Percentiles rank a stretch among this genome's conserved stretches.
phyloP scores from a whole-genome alignment of 2,797 vertebrate genomes.

The Falco columbarius region DNA sequence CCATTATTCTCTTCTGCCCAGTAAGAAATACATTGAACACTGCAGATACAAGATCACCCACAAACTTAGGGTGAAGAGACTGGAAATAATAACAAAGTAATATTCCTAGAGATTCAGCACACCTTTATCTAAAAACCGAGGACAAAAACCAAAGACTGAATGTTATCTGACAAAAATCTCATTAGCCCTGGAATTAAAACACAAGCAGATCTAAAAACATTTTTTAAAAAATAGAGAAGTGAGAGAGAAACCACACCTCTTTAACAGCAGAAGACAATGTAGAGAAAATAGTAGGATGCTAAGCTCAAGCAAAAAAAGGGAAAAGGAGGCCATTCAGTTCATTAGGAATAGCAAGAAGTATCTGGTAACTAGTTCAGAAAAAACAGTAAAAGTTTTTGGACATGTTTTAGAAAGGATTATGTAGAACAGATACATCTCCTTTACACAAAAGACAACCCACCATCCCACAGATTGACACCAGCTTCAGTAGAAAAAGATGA shows the following conservation, averaged over 20 bases:
- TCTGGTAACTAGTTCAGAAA: background rate
- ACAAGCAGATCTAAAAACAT: background rate
- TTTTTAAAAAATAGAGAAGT: background rate
- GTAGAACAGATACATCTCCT: background rate
- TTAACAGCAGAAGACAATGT: background rate
- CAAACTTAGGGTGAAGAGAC: background rate
- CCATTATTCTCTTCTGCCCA: background rate
- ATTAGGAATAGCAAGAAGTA: background rate
- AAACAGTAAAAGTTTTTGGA: background rate
- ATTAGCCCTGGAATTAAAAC: background rate
- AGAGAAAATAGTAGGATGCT: background rate
- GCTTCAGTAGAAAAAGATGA: background rate
- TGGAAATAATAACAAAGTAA: background rate
- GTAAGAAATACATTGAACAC: background rate
- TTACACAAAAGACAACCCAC: background rate
- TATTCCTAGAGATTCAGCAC: background rate
- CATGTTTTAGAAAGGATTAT: background rate
- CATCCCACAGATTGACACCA: background rate
- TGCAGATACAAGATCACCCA: background rate
- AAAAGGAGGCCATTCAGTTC: background rate
- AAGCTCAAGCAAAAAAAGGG: background rate
- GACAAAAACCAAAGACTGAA: background rate
- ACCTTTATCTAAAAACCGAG: background rate
- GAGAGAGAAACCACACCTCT: background rate
- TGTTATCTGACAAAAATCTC: background rate